These are phyloP conservation scores for Cephus runcator DNA, from an alignment of 2,888 invertebrate genomes.

Conservation along the genomic window DNA sequence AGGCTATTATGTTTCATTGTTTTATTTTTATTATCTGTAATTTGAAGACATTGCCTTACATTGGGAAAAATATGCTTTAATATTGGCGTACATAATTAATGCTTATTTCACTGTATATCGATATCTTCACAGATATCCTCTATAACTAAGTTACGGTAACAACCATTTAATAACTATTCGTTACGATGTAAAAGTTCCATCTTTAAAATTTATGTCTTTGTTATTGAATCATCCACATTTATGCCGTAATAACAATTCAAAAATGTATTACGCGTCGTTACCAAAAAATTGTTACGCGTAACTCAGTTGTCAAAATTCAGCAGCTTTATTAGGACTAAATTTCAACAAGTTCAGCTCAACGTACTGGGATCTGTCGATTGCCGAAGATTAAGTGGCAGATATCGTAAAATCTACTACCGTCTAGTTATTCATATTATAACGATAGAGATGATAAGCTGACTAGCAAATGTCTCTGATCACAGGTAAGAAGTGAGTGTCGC, in stretches of 20 bases:
- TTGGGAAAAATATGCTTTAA: constrained; percentile 19
- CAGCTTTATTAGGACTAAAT: not conserved
- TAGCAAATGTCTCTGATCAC: constrained; percentile 52
- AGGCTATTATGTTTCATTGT: not conserved
- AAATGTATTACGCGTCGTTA: not conserved
- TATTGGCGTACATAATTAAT: constrained; percentile 4
- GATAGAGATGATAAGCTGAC: constrained; percentile 41
- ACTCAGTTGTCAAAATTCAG: not conserved
- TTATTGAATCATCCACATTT: not conserved
- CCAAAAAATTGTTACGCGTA: not conserved
- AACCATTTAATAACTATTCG: not conserved
- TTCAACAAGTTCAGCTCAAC: not conserved
- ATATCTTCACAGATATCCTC: constrained; percentile 5
- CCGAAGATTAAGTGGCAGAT: not conserved
- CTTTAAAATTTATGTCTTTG: not conserved
- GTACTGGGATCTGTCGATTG: not conserved
- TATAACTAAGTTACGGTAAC: constrained; percentile 3
- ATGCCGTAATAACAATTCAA: not conserved
- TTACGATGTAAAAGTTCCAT: not conserved
- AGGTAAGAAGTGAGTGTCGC: constrained; percentile 39
- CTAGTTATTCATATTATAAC: not conserved
- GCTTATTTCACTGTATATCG: constrained; percentile 3
- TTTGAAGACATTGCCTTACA: constrained; percentile 6
- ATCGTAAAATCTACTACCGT: not conserved
- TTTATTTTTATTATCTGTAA: not conserved